Base-by-base conservation (phyloP, 2,888 invertebrate genomes). In the Protophormia terraenovae region DNA sequence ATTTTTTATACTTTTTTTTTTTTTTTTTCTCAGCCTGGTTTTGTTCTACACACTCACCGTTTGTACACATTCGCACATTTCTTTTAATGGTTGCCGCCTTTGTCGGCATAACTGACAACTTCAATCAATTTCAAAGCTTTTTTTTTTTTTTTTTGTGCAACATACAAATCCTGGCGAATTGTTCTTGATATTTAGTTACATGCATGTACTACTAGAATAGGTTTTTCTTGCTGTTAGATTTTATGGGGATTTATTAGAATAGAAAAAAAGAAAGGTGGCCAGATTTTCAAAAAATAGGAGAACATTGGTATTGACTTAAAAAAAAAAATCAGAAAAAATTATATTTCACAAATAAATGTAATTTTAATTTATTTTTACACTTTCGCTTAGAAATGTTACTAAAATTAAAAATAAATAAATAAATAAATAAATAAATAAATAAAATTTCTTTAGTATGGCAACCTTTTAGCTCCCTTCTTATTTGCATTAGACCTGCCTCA, bases 91-190 rank as follows among this genome's bases (percentile, higher is more conserved):
- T 80, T 84, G 80, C 86, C 84, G 84, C 79, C 86, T 85, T 85
- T 85, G 85, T 85, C 87, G 87, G 87, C 73, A 83, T 73, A 87
- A 86, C 87, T 86, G 87, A 87, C 87, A 87, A 87, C 87, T 87
- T 87, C 87, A 87, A 87, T 87, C 86, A 87, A 83, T 84, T 87
- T 84, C 87, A 86, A 87, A 86, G 76, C 55, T 71, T 41, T 71
- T 47, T 41, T 53, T 53, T 60, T 62, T 64, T 55, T 19, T 69
- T 79, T 38, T 16, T 66, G 50, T 62, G 82, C 82, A 79, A 66
- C 71, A 64, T n/a, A n/a, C 79, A 85, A 85, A 83, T 85, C 85
- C 85, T 85, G 82, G 82, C 78, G 82, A 72, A 78, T 69, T 85
- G 78, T 82, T 85, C 69, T 78, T 82, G 82, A 83, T 85, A 85